Evolutionary conservation across 2,888 invertebrate species (phyloP), one percentile per base, ranked within the genome.

Genomic region (Mesopsocus fuscifrons): DNA sequence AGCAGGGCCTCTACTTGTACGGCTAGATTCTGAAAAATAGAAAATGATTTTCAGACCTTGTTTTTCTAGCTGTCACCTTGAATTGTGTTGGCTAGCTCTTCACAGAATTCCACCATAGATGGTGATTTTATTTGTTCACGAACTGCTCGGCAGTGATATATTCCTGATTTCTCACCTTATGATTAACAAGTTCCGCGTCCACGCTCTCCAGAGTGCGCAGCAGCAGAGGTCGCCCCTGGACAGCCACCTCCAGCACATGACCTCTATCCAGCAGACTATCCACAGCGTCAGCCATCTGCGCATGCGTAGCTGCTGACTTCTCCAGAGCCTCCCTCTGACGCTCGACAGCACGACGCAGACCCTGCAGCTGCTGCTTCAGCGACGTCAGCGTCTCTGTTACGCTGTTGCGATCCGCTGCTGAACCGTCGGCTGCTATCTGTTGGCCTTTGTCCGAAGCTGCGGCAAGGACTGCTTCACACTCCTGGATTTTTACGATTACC

Each of bases 391-490:
- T 79, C 56, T 88, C 85, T 2, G 85, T 87, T 4, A 92, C 78
- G 50, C 77, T 77, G 52, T 89, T 89, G 52, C 83, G 71, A 52
- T 91, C 91, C 15, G 81, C 78, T 0, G 83, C 77, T 2, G 84
- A 79, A 33, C 89, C 88, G 62, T 92, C 91, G 1, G 80, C 78
- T 1, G 87, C 87, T 23, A 94, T 91, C 59, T 88, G 85, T 55
- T 87, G 84, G 1, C 91, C 92, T 58, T 91, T 91, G 55, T 92
- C 92, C 11, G 77, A 77, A 1, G 91, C 88, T 3, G 83, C 76
- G 0, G 87, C 82, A 6, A 92, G 61, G 26, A 81, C 66, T 8
- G 88, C 89, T 59, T 91, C 91, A 57, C 84, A 87, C 53, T 87
- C 87, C 63, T 87, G 88, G 42, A 91, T 85, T 55, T 83, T 84